These are phyloP conservation scores for Anguilla obscura DNA, from an alignment of 2,797 vertebrate genomes.

Conservation along the genomic window DNA sequence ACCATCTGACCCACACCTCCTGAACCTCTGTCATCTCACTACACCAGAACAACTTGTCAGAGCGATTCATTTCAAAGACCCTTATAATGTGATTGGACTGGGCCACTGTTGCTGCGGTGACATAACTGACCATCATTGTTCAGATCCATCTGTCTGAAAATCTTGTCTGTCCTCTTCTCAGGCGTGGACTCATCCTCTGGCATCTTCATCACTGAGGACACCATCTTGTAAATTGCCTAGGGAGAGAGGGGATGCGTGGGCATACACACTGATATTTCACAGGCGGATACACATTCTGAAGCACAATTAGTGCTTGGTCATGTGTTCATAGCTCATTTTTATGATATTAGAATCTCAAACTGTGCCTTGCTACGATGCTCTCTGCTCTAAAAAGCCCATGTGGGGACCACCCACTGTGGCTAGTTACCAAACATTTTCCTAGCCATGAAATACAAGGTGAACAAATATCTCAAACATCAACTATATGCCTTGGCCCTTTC, in stretches of 20 bases:
- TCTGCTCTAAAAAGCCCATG: background rate
- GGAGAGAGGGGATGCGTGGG: background rate
- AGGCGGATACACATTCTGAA: background rate
- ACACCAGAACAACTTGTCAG: background rate
- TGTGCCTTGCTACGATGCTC: background rate
- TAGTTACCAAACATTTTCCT: background rate
- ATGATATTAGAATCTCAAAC: background rate
- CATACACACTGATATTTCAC: conserved; percentile 2
- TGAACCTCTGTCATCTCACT: background rate
- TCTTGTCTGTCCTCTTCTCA: conserved; percentile 98
- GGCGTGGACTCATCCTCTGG: conserved; percentile 98
- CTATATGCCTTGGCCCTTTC: background rate
- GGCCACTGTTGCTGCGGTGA: background rate
- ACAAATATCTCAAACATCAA: background rate
- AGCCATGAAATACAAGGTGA: background rate
- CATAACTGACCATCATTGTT: conserved; percentile 91
- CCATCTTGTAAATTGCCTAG: conserved; percentile 99
- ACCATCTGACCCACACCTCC: background rate
- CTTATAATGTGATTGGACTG: background rate
- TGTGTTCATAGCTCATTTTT: background rate
- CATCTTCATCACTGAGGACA: conserved; percentile 99
- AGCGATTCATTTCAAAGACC: background rate
- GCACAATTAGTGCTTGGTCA: background rate
- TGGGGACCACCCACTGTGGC: background rate
- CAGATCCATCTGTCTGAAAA: conserved; percentile 99